phyloP scores from a whole-genome alignment of 2,113 vertebrate species.

The Perccottus glenii region DNA sequence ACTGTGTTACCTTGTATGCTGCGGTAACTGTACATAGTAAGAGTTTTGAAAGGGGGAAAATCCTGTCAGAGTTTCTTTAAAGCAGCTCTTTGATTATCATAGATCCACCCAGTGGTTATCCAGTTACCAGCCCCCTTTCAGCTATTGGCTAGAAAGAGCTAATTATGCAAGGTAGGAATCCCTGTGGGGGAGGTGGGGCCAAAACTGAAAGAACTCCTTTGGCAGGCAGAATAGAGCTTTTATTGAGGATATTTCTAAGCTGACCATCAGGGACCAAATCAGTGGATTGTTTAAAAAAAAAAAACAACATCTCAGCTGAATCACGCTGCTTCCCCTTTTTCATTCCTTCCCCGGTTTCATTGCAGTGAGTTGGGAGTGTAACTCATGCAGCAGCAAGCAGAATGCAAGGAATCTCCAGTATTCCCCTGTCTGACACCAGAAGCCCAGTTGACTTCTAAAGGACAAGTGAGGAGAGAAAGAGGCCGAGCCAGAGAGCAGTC shows the following conservation, averaged over 20 bases:
- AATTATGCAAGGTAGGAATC: conserved; percentile 86
- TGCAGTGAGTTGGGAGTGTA: conserved; percentile 69
- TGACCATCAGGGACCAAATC: conserved; percentile 85
- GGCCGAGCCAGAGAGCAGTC: conserved; percentile 48
- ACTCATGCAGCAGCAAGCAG: conserved; percentile 72
- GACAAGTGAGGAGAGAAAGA: conserved; percentile 60
- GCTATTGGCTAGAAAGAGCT: conserved; percentile 75
- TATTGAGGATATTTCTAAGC: conserved; percentile 87
- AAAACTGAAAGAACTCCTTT: conserved; percentile 85
- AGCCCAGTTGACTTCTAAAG: conserved; percentile 62
- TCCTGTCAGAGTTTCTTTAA: conserved; percentile 78
- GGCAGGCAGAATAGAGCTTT: conserved; percentile 87
- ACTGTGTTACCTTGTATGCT: conserved; percentile 34
- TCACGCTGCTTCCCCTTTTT: conserved; percentile 72
- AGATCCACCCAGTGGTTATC: conserved; percentile 81
- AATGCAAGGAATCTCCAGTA: conserved; percentile 80
- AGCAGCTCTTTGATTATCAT: conserved; percentile 83
- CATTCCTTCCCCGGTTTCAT: conserved; percentile 71
- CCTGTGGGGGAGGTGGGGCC: conserved; percentile 79
- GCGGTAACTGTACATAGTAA: conserved; percentile 37
- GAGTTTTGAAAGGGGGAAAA: conserved; percentile 63
- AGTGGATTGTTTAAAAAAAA: conserved; percentile 80
- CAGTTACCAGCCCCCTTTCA: conserved; percentile 76
- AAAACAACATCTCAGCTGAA: conserved; percentile 72
- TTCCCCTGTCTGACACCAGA: conserved; percentile 69